Percentiles rank a stretch among this genome's conserved stretches.
phyloP scores from a whole-genome alignment of 2,888 invertebrate genomes.

The Pachydiplax longipennis region DNA sequence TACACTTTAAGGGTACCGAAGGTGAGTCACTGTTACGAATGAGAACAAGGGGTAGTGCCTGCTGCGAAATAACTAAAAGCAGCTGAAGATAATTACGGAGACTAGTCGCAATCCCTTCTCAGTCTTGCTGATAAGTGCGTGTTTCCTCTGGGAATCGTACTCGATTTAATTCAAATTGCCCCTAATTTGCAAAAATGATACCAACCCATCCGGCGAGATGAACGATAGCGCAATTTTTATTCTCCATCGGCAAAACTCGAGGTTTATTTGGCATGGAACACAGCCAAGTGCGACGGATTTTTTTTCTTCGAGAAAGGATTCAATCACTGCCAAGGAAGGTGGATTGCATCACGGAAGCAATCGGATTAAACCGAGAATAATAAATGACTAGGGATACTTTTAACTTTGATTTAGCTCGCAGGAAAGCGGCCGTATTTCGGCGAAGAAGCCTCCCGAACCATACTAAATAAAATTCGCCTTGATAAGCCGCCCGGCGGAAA shows the following conservation, averaged over 20 bases:
- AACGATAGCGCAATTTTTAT: not conserved
- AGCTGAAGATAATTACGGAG: too few species aligned
- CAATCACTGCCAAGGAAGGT: not conserved
- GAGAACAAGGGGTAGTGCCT: not conserved
- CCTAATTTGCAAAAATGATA: not conserved
- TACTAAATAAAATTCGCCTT: too few species aligned
- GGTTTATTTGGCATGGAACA: not conserved
- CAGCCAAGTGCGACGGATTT: not conserved
- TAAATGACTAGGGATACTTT: too few species aligned
- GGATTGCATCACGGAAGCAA: not conserved
- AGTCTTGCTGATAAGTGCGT: too few species aligned
- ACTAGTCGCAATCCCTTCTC: too few species aligned
- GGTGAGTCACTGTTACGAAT: not conserved
- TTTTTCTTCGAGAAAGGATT: not conserved
- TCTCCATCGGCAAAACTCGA: not conserved
- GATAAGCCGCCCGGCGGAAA: too few species aligned
- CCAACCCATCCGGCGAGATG: not conserved
- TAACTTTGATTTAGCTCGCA: too few species aligned
- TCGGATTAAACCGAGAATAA: not conserved
- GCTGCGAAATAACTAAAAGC: too few species aligned
- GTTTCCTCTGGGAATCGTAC: not conserved
- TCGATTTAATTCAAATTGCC: not conserved
- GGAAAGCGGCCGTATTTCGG: too few species aligned
- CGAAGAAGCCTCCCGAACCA: too few species aligned
- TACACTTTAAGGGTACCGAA: not conserved